Evolutionary conservation across 1,140 invertebrate genomes (phyloP).

Genomic region (Heliconius melpomene): DNA sequence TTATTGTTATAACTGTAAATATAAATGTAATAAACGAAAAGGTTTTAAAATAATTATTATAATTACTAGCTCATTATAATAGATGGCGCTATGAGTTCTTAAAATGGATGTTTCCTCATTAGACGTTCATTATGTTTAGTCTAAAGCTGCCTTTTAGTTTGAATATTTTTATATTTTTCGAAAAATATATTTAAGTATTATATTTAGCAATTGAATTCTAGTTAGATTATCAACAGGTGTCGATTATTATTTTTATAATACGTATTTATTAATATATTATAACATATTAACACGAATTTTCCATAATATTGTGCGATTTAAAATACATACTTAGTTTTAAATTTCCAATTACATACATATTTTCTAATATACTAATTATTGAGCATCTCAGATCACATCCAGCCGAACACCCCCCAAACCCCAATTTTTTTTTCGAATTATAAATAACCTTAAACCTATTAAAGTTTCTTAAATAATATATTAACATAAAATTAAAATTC

Average conservation of each 20-base stretch:
- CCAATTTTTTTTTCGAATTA: too few species aligned
- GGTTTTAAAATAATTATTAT: constrained; percentile 28
- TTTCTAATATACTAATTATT: too few species aligned
- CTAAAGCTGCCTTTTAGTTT: neutral
- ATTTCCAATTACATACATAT: neutral
- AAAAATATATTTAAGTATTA: neutral
- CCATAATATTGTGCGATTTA: neutral
- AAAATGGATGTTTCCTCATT: constrained; percentile 18
- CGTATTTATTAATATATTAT: neutral
- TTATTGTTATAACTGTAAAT: neutral
- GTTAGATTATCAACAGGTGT: neutral
- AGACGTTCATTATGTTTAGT: neutral
- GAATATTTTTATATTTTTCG: neutral
- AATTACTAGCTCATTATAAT: constrained; percentile 56
- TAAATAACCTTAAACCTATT: neutral
- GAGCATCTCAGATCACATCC: too few species aligned
- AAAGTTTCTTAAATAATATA: too few species aligned
- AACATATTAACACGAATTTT: neutral
- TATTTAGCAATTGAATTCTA: neutral
- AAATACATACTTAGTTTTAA: neutral
- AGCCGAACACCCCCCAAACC: too few species aligned
- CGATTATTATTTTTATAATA: neutral
- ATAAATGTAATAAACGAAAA: neutral
- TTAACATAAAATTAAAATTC: neutral
- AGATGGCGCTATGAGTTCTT: constrained; percentile 62